Base-by-base conservation (phyloP, 2,113 vertebrate species). In the Xyrauchen texanus region DNA sequence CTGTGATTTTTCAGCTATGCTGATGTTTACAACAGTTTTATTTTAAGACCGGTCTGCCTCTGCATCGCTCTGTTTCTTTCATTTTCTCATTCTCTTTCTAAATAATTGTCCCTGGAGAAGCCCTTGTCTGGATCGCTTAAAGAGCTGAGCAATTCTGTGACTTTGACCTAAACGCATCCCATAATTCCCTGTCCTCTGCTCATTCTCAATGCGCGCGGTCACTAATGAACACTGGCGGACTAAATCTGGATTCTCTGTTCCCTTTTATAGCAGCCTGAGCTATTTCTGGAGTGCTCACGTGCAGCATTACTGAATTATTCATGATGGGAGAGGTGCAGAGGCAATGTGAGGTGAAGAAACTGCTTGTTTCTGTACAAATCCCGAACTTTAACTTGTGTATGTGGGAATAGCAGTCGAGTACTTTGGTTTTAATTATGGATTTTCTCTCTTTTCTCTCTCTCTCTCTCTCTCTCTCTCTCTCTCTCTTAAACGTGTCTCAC, bases 191-290 rank as follows among this genome's bases (percentile, higher is more conserved):
- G 63, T 70, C 64, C 47, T 78, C 11, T 2, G 64, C 84, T 83
- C 85, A 83, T 87, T 84, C 82, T 83, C 74, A 83, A 1, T 34
- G 80, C 84, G 83, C 44, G 75, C 65, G 55, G 83, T 91, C 80
- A 89, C 91, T 92, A 85, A 87, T 90, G 88, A 42, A 90, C 55
- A n/a, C 45, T 75, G 16, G 86, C 86, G 47, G 83, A 60, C 84
- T 89, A 86, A 84, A 86, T 88, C 70, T 78, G 69, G 85, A 76
- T 52, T 81, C 84, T 86, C 71, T 70, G 81, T 78, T 82, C 88
- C 87, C 68, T 82, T 88, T 90, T 91, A 34, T 90, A 91, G 87
- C 88, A 76, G 80, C 16, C n/a, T 63, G 66, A 85, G 86, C 87
- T 92, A 89, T 91, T 91, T 89, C 78, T 68, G 86, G 63, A 9